phyloP scores from a whole-genome alignment of 2,888 invertebrate species.

The Melanotus villosus region DNA sequence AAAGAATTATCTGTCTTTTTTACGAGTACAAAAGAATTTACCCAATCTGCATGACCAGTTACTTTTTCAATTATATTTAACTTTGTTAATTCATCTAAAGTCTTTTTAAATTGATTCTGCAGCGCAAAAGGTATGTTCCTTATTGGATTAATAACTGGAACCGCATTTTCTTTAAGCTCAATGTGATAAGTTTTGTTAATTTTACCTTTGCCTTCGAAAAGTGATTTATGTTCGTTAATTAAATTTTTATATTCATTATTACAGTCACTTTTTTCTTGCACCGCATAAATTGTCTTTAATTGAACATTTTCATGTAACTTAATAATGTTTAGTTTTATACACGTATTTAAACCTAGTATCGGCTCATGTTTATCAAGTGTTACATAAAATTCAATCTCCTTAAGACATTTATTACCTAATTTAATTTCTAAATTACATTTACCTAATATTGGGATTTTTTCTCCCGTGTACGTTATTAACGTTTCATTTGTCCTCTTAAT shows the following conservation, averaged over 20 bases:
- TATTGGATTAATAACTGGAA: constrained; percentile 30
- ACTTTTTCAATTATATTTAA: constrained; percentile 47
- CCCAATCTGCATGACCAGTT: constrained; percentile 51
- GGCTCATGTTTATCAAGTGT: too few species aligned
- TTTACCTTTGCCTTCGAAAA: constrained; percentile 48
- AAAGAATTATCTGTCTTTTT: constrained; percentile 42
- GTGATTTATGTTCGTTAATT: constrained; percentile 28
- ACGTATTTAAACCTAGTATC: too few species aligned
- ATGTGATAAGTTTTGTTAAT: constrained; percentile 50
- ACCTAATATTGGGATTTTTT: too few species aligned
- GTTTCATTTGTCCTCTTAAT: too few species aligned
- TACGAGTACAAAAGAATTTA: constrained; percentile 51
- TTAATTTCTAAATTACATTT: too few species aligned
- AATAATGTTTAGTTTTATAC: too few species aligned
- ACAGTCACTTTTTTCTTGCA: too few species aligned
- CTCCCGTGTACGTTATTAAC: too few species aligned
- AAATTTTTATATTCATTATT: constrained; percentile 26
- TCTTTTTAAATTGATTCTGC: constrained; percentile 45
- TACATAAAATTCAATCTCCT: too few species aligned
- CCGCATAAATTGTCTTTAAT: too few species aligned
- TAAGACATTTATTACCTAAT: too few species aligned
- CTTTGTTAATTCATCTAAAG: constrained; percentile 47
- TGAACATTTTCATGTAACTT: too few species aligned
- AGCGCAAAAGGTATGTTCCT: constrained; percentile 47
- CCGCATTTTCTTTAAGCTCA: constrained; percentile 46